phyloP scores from a whole-genome alignment of 1,140 invertebrate species.

The Euglossa dilemma region DNA sequence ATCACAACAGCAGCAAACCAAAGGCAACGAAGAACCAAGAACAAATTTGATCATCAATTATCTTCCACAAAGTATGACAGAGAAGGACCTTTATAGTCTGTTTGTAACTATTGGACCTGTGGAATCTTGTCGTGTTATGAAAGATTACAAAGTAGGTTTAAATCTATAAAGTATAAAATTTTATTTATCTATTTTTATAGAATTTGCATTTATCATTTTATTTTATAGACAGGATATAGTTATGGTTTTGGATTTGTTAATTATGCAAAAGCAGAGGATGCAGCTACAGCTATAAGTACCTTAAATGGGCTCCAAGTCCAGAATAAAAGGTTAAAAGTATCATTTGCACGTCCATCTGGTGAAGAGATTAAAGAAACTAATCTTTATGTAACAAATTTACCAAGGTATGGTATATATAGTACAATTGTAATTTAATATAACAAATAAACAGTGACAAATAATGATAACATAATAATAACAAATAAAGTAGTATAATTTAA shows the following conservation, averaged over 20 bases:
- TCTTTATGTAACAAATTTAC: slow-evolving; percentile 96
- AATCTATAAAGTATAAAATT: slow-evolving; percentile 4
- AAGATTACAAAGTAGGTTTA: slow-evolving; percentile 90
- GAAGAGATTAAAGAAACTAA: slow-evolving; percentile 98
- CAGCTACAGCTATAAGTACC: slow-evolving; percentile 91
- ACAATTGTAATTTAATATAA: too few relatives aligned
- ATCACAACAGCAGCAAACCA: slow-evolving; percentile 58
- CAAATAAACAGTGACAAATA: too few relatives aligned
- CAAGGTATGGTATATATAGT: slow-evolving; percentile 82
- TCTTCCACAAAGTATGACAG: slow-evolving; percentile 95
- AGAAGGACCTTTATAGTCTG: slow-evolving; percentile 94
- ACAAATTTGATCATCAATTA: slow-evolving; percentile 98
- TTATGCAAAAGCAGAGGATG: slow-evolving; percentile 93
- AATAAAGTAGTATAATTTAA: too few relatives aligned
- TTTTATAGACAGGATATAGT: slow-evolving; percentile 93
- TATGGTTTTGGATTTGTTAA: slow-evolving; percentile 99
- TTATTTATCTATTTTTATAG: neutral
- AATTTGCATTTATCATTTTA: slow-evolving; percentile 52
- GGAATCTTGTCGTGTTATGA: slow-evolving; percentile 95
- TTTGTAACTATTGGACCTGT: slow-evolving; percentile 94
- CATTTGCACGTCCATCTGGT: slow-evolving; percentile 94
- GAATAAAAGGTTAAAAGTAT: slow-evolving; percentile 90
- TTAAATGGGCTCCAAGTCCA: slow-evolving; percentile 94
- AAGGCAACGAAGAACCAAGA: slow-evolving; percentile 76
- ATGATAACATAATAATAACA: neutral